Evolutionary conservation across 1,140 invertebrate genomes (phyloP).

Genomic region (Rhagoletis zephyria): DNA sequence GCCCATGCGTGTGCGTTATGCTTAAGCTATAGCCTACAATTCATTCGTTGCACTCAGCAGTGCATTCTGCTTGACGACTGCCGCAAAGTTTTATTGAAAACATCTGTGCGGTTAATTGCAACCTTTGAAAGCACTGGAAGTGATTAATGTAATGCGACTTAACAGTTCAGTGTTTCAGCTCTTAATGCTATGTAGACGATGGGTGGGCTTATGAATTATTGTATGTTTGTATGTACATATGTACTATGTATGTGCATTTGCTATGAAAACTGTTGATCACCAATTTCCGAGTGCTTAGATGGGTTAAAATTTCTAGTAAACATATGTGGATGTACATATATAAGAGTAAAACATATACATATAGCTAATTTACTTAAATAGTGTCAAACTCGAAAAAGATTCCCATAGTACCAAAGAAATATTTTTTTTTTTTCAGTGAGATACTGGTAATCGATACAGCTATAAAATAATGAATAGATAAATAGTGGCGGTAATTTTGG

Average conservation of each 20-base stretch:
- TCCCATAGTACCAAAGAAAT: too few relatives aligned
- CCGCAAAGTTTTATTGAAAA: conserved; percentile 31
- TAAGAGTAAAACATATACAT: too few relatives aligned
- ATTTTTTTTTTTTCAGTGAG: too few relatives aligned
- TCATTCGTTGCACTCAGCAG: neutral
- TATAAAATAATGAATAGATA: too few relatives aligned
- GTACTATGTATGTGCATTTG: neutral
- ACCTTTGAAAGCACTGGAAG: neutral
- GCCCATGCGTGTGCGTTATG: neutral
- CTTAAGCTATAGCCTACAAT: neutral
- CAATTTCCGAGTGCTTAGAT: too few relatives aligned
- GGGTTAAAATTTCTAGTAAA: neutral
- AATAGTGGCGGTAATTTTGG: too few relatives aligned
- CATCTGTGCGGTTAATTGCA: conserved; percentile 37
- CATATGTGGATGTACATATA: too few relatives aligned
- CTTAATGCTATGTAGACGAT: neutral
- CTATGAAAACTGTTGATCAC: too few relatives aligned
- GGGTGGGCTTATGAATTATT: neutral
- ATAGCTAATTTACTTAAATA: too few relatives aligned
- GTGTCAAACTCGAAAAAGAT: too few relatives aligned
- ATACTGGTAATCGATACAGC: too few relatives aligned
- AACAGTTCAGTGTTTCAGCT: neutral
- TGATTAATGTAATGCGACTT: conserved; percentile 34
- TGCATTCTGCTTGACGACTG: conserved; percentile 9
- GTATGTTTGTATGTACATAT: too few relatives aligned